phyloP scores from a whole-genome alignment of 1,140 invertebrate genomes.

The Neoseiulus cucumeris region DNA sequence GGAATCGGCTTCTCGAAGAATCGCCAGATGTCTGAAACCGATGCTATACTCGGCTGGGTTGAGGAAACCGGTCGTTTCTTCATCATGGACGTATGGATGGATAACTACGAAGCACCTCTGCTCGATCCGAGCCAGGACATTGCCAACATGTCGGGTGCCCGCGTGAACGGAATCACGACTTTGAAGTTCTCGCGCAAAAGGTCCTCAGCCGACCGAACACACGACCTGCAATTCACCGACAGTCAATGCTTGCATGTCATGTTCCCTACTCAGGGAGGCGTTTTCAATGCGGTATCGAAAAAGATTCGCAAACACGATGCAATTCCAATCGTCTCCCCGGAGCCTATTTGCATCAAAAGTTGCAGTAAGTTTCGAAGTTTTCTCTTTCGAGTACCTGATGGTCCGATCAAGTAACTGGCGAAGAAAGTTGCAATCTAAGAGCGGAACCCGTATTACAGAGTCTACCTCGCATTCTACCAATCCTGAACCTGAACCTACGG shows the following conservation, averaged over 20 bases:
- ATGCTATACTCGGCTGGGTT: conserved; percentile 68
- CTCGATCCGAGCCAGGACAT: conserved; percentile 54
- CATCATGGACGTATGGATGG: conserved; percentile 69
- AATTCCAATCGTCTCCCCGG: conserved; percentile 50
- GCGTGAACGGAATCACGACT: conserved; percentile 52
- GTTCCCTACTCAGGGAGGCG: conserved; percentile 58
- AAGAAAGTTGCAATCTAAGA: not conserved
- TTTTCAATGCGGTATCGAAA: conserved; percentile 58
- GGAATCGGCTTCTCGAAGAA: conserved; percentile 78
- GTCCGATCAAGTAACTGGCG: too few species aligned
- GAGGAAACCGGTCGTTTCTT: conserved; percentile 49
- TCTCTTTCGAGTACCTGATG: not conserved
- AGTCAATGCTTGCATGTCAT: conserved; percentile 64
- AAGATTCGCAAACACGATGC: conserved; percentile 58
- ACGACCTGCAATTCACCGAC: conserved; percentile 61
- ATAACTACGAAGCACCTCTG: conserved; percentile 33
- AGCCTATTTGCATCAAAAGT: conserved; percentile 51
- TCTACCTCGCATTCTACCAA: not conserved
- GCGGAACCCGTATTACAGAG: not conserved
- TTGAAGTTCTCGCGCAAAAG: conserved; percentile 57
- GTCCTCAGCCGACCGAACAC: conserved; percentile 41
- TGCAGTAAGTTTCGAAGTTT: conserved; percentile 14
- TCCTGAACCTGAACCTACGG: not conserved
- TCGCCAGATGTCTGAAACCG: conserved; percentile 60
- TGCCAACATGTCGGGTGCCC: conserved; percentile 42